Conservation (phyloP, 1,140 invertebrate species). For the Aphidius gifuensis region DNA sequence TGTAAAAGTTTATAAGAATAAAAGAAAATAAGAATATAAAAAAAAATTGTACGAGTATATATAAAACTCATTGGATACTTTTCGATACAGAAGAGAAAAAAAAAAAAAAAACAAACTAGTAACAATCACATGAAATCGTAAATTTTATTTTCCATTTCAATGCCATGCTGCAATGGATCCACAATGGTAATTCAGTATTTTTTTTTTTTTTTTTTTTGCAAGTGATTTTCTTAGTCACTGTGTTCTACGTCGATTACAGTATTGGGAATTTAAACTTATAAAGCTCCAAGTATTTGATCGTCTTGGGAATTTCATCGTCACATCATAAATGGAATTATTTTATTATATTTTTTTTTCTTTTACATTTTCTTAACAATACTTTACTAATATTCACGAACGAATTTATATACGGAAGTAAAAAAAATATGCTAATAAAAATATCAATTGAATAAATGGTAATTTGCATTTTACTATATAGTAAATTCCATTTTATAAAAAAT, state of each 20-base stretch:
- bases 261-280: constrained; percentile 7
- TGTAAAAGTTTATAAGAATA: no score
- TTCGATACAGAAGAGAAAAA: no score
- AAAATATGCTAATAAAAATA: neutral
- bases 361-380: neutral
- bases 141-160: constrained; percentile 18
- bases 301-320: constrained; percentile 9
- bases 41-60: no score
- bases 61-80: no score
- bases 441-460: constrained; percentile 5
- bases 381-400: no score
- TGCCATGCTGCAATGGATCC: constrained; percentile 8
- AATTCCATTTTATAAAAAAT: constrained; percentile 4
- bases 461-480: neutral
- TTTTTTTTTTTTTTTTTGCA: neutral
- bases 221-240: neutral
- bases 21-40: no score
- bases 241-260: neutral
- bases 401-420: neutral
- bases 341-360: neutral
- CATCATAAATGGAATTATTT: neutral
- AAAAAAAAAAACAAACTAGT: neutral
- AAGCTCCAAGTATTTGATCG: neutral
- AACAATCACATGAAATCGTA: constrained; percentile 14
- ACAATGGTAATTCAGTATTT: constrained; percentile 10